These are phyloP conservation scores for Macaria notata DNA, from an alignment of 2,888 invertebrate genomes.

Conservation along the genomic window DNA sequence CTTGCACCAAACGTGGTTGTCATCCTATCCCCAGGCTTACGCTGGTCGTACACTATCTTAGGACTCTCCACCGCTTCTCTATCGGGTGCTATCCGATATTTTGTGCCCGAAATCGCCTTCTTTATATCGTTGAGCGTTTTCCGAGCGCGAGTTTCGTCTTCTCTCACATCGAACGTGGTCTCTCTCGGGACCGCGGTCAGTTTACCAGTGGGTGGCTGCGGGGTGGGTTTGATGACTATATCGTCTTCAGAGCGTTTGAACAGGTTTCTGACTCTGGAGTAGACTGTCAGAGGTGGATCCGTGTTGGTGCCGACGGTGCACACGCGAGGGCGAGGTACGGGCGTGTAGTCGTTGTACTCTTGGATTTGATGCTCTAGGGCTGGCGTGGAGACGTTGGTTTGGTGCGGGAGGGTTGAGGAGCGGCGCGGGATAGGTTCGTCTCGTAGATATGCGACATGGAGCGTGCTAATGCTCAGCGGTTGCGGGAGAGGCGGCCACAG, in stretches of 20 bases:
- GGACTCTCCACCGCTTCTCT: conserved; percentile 66
- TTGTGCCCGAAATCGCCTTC: conserved; percentile 64
- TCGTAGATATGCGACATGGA: conserved; percentile 71
- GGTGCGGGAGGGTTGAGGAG: conserved; percentile 61
- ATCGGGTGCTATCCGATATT: conserved; percentile 66
- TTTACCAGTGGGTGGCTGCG: conserved; percentile 50
- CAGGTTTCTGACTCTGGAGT: conserved; percentile 50
- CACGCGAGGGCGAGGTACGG: conserved; percentile 39
- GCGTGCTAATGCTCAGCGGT: conserved; percentile 71
- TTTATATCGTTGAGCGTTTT: conserved; percentile 63
- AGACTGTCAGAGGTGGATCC: conserved; percentile 61
- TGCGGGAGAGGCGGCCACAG: conserved; percentile 69
- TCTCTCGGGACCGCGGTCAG: conserved; percentile 62
- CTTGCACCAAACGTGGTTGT: conserved; percentile 67
- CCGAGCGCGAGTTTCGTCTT: conserved; percentile 56
- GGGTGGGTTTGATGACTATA: conserved; percentile 37
- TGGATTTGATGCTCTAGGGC: conserved; percentile 43
- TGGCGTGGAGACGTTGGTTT: conserved; percentile 47
- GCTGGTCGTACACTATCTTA: conserved; percentile 69
- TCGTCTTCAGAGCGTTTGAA: conserved; percentile 51
- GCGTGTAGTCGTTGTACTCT: conserved; percentile 24
- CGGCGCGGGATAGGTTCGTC: conserved; percentile 61
- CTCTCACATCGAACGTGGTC: conserved; percentile 54
- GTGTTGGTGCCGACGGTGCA: conserved; percentile 75
- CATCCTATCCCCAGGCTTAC: conserved; percentile 75